A percentile compares a stretch with the other conserved stretches of the same genome.
Conservation (phyloP, 2,113 vertebrate genomes). For the Hydrochoerus hydrochaeris region DNA sequence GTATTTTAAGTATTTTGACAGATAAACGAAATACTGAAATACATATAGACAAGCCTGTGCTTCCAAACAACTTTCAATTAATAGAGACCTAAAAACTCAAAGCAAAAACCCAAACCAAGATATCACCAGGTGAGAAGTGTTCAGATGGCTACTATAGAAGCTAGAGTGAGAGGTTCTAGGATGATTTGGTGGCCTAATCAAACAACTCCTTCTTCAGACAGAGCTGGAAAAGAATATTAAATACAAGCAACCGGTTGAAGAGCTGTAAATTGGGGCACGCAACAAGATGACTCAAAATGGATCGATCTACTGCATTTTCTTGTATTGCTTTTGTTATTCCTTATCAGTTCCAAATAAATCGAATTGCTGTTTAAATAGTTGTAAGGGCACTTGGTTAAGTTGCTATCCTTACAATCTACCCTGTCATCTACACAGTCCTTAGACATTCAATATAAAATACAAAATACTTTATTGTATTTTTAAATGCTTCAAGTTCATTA, state of each 20-base stretch:
- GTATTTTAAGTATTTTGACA: too few species aligned
- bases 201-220: slow-evolving; percentile 33
- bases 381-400: background rate
- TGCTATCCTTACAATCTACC: background rate
- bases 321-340: background rate
- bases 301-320: background rate
- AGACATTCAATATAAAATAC: background rate
- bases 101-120: background rate
- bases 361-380: slow-evolving; percentile 3
- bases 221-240: background rate
- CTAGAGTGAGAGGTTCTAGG: background rate
- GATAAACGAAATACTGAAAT: background rate
- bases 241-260: background rate
- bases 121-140: background rate
- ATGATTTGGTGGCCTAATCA: background rate
- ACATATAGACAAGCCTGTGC: background rate
- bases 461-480: slow-evolving; percentile 29
- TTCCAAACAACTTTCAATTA: background rate
- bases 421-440: background rate
- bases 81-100: background rate
- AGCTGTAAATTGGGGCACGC: background rate
- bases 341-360: slow-evolving; percentile 8
- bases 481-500: slow-evolving; percentile 14
- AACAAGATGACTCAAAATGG: background rate
- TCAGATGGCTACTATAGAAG: background rate